phyloP scores from a whole-genome alignment of 2,888 invertebrate genomes.

The Ctena decussata region DNA sequence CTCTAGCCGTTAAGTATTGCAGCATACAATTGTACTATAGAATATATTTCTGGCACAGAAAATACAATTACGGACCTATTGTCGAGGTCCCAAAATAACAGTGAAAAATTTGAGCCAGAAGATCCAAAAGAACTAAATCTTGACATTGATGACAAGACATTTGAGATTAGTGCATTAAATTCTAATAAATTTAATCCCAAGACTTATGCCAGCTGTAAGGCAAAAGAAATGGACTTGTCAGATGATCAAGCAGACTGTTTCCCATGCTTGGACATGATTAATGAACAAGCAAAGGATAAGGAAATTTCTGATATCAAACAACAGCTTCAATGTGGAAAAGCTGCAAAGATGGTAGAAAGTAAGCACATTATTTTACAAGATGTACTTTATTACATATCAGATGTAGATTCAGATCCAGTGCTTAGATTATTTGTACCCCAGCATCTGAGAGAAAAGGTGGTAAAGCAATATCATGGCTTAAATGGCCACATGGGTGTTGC shows the following conservation, averaged over 20 bases:
- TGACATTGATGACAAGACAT: background rate
- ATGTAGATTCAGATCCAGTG: no score
- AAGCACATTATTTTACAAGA: background rate
- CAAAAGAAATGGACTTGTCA: background rate
- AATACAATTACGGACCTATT: background rate
- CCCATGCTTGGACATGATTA: background rate
- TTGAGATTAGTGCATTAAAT: background rate
- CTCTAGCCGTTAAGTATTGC: background rate
- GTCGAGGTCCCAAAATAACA: background rate
- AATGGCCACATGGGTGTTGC: no score
- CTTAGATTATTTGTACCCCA: no score
- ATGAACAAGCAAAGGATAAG: background rate
- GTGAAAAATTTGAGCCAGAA: no score
- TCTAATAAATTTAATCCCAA: background rate
- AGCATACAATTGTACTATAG: background rate
- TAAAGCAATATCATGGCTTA: no score
- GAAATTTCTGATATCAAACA: background rate
- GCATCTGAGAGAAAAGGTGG: no score
- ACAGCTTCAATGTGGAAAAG: background rate
- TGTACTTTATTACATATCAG: slow-evolving; percentile 34
- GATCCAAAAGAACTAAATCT: background rate
- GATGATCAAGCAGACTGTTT: background rate
- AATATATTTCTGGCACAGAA: background rate
- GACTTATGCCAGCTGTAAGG: background rate
- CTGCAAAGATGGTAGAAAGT: background rate